Base-by-base conservation (phyloP, 1,140 invertebrate species). In the Aphis craccivora region DNA sequence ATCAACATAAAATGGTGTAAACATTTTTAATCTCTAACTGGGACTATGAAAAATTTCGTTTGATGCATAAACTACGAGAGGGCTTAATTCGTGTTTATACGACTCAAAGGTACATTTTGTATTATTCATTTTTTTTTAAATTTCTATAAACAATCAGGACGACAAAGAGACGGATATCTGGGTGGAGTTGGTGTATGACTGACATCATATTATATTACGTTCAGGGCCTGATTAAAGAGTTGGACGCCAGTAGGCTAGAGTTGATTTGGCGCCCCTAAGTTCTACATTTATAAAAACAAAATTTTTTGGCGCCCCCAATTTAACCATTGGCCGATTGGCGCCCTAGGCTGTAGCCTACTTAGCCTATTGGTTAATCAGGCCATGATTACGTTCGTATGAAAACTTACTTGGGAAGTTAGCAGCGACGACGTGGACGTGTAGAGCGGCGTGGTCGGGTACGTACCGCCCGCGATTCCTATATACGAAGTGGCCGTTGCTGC, bases 321-420 rank as follows among this genome's bases (percentile, higher is more conserved):
- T n/a, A n/a, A n/a, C n/a, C n/a, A n/a, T n/a, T n/a, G n/a, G n/a
- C n/a, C n/a, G n/a, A n/a, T n/a, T n/a, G n/a, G n/a, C n/a, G n/a
- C n/a, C n/a, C n/a, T n/a, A n/a, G n/a, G n/a, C n/a, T n/a, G n/a
- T n/a, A n/a, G n/a, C n/a, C n/a, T n/a, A n/a, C n/a, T n/a, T n/a
- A n/a, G n/a, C n/a, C n/a, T n/a, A n/a, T n/a, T n/a, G n/a, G n/a
- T n/a, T n/a, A n/a, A n/a, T n/a, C n/a, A n/a, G n/a, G n/a, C n/a
- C n/a, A n/a, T n/a, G n/a, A n/a, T 30, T 40, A 86, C 9, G 83
- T 18, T 2, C 7, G 53, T 35, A 2, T 2, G 67, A 84, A 76
- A 76, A 53, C 93, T 94, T 88, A 94, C 94, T 53, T 94, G 94
- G 35, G 94, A 94, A 84, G 94, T 45, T 25, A 94, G 84, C 4